Base-by-base conservation (phyloP, 1,140 invertebrate genomes). In the Euglossa dilemma region DNA sequence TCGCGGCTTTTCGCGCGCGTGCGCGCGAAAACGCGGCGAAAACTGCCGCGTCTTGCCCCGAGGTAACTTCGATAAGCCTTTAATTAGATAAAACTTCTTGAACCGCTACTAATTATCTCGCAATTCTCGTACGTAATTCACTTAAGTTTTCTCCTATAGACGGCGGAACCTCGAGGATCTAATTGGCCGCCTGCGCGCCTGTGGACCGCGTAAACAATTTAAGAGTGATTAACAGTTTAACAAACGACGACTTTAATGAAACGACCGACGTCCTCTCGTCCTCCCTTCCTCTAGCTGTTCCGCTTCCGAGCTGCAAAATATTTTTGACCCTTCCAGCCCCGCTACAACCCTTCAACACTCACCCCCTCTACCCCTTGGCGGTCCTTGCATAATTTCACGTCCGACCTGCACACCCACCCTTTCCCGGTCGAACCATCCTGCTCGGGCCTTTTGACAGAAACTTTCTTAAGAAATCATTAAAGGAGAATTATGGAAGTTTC, bases 21-120 rank as follows among this genome's bases (percentile, higher is more conserved):
- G 47, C 28, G 9, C 52, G n/a, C 14, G 25, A 36, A 36, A 36
- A 54, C 66, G 66, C 45, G n/a, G 47, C 18, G 47, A 70, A 83
- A 83, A 52, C 52, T 20, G 12, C 25, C 61, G 52, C 50, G 25
- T 47, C 52, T 57, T 73, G 71, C 72, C 16, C 1, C 43, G 5
- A 18, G 66, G 36, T n/a, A 83, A 83, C 74, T 78, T 83, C 74
- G 74, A 83, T 83, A 67, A 70, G 80, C 56, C 36, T 78, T 83
- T 78, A 83, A 83, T 83, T 77, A 78, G 80, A 83, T 83, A 78
- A 83, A 83, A 83, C 73, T 83, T 78, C 28, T 69, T 63, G 74
- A 83, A 83, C 80, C 64, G 74, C 80, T 78, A 63, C 64, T 78
- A 83, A 83, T 83, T 83, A 78, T 70, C 64, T 54, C 66, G 74